Evolutionary conservation across 2,797 vertebrate genomes (phyloP), one percentile per base, ranked within the genome.

Genomic region (Lacerta viridis): DNA sequence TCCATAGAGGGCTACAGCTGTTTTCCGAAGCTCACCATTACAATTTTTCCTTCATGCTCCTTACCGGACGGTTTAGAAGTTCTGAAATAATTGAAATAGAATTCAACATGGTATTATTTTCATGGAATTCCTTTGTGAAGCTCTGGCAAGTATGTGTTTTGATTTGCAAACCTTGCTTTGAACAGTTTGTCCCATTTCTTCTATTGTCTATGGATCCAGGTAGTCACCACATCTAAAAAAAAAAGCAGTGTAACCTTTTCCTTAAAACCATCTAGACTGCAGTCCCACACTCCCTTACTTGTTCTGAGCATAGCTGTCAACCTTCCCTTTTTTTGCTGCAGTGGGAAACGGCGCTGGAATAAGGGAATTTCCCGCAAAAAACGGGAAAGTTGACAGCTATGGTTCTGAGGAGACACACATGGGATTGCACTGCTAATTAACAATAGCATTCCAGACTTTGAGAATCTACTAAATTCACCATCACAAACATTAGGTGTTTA

Each of bases 181-280:
- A 93, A 90, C 91, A 88, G 86, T 2, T 29, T 71, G 7, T 59
- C 77, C 11, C 10, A 78, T 91, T 84, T 89, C 23, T 50, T 29
- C 33, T 33, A 61, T 5, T 88, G 46, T 46, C 46, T 85, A 68
- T 4, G 75, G 27, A 61, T 87, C 80, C 87, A 88, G 69, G 4
- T 86, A 36, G 18, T 33, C 18, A 29, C 8, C 25, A 43, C 23
- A 64, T 25, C 39, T 50, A 71, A 85, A 85, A 23, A 25, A 4
- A 20, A 79, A n/a, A n/a, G 36, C 13, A 3, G 18, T 9, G 46
- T 50, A 76, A 15, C 50, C 39, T 71, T 55, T 39, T 46, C 7
- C 43, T 46, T 20, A 43, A 55, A 18, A 2, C n/a, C 11, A 39
- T 55, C 59, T 36, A 36, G 61, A 23, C 18, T 61, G 17, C 18